phyloP scores from a whole-genome alignment of 2,888 invertebrate species.

The Xylocampa areola region DNA sequence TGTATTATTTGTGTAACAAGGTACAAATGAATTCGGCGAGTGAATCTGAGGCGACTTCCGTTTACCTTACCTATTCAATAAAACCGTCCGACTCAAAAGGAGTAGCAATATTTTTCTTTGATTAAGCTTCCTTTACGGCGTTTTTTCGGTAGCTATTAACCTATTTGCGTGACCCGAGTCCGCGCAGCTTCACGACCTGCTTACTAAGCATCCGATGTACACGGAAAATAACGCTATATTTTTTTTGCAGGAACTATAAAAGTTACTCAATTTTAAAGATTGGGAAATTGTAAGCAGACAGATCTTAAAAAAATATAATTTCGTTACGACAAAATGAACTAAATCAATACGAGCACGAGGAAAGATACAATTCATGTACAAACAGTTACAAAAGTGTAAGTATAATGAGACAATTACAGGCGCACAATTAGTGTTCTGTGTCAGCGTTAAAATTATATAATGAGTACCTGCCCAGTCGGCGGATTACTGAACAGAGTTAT shows the following conservation, averaged over 20 bases:
- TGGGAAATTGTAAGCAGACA: constrained; percentile 22
- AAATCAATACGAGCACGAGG: constrained; percentile 25
- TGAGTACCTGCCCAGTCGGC: constrained; percentile 32
- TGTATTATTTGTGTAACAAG: constrained; percentile 42
- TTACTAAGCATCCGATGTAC: constrained; percentile 49
- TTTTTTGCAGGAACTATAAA: constrained; percentile 50
- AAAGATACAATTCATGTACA: not conserved
- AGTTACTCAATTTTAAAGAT: constrained; percentile 38
- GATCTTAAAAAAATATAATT: constrained; percentile 12
- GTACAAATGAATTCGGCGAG: constrained; percentile 26
- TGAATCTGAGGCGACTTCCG: constrained; percentile 49
- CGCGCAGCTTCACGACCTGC: constrained; percentile 57
- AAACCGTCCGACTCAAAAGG: constrained; percentile 66
- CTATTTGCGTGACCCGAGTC: constrained; percentile 80
- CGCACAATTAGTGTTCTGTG: constrained; percentile 38
- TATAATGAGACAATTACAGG: constrained; percentile 34
- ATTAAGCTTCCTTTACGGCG: constrained; percentile 74
- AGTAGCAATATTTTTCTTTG: constrained; percentile 76
- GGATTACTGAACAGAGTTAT: constrained; percentile 46
- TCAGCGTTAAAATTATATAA: constrained; percentile 42
- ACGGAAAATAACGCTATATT: constrained; percentile 51
- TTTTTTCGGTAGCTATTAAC: constrained; percentile 78
- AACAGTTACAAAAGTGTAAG: constrained; percentile 11
- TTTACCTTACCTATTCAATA: constrained; percentile 60
- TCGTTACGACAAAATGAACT: constrained; percentile 18